These are phyloP conservation scores for Nephrotoma appendiculata DNA, from an alignment of 2,888 invertebrate species.

Conservation along the genomic window DNA sequence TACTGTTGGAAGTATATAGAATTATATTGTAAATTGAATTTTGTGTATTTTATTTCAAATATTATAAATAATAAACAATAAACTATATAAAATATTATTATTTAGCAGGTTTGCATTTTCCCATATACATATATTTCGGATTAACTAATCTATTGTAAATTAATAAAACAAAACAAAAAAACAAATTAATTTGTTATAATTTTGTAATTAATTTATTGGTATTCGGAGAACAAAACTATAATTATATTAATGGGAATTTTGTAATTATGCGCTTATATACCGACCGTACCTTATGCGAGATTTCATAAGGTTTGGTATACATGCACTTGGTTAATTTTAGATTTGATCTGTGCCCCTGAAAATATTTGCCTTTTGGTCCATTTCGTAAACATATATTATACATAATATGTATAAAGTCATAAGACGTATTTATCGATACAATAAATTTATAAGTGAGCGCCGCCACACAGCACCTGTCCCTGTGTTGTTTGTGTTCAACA, in stretches of 20 bases:
- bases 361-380: neutral
- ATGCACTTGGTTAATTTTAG: neutral
- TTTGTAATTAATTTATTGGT: neutral
- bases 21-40: neutral
- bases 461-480: neutral
- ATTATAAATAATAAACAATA: neutral
- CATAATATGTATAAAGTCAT: neutral
- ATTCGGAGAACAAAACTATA: neutral
- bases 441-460: neutral
- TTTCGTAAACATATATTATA: neutral
- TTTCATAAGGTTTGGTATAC: neutral
- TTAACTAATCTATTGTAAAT: neutral
- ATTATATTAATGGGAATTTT: neutral
- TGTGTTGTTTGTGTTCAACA: neutral
- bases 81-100: neutral
- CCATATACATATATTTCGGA: neutral
- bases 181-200: neutral
- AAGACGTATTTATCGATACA: neutral
- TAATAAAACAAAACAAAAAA: neutral
- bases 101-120: neutral
- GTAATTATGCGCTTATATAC: neutral
- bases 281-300: too few relatives aligned
- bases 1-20: neutral
- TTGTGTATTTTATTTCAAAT: neutral
- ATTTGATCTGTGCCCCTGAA: neutral